Conservation (phyloP, 2,113 vertebrate species). For the Taxidea taxus region DNA sequence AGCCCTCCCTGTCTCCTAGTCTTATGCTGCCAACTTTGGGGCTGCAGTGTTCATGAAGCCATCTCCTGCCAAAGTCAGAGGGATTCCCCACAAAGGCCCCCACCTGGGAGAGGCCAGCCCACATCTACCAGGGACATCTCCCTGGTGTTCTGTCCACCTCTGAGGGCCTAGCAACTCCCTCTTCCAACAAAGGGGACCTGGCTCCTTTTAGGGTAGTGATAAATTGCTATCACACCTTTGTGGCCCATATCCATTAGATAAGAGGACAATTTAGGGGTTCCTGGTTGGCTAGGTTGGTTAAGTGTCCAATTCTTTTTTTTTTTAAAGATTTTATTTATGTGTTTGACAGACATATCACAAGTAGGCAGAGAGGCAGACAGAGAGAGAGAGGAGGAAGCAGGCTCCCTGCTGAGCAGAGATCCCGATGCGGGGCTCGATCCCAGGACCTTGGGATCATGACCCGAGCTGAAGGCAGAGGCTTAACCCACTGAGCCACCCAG, state of each 20-base stretch:
- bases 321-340: no score
- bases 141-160: not conserved
- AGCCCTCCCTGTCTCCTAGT: not conserved
- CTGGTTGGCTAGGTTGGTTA: not conserved
- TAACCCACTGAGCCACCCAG: no score
- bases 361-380: no score
- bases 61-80: not conserved
- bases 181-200: not conserved
- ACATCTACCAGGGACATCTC: not conserved
- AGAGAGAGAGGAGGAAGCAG: no score
- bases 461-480: no score
- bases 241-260: not conserved
- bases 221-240: not conserved
- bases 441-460: no score
- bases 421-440: no score
- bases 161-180: not conserved
- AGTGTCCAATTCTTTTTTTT: not conserved
- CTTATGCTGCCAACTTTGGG: not conserved
- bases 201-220: not conserved
- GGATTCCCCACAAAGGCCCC: not conserved
- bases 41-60: not conserved
- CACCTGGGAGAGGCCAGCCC: not conserved
- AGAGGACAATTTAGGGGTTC: not conserved
- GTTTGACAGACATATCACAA: no score
- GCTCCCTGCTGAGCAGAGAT: no score